Base-by-base conservation (phyloP, 2,888 invertebrate genomes). In the Nowickia ferox region DNA sequence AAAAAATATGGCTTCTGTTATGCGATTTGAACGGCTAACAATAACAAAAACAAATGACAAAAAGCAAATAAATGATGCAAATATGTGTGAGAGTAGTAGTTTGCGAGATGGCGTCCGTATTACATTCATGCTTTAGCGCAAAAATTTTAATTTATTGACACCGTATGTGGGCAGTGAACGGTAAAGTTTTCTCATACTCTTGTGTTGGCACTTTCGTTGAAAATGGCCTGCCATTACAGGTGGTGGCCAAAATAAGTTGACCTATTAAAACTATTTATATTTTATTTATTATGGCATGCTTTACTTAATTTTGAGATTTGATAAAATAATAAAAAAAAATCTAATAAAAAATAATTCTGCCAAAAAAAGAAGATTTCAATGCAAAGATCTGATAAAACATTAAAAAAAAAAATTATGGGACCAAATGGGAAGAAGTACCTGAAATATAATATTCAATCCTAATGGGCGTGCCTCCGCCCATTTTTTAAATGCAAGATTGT, bases 121-220 rank as follows among this genome's bases (percentile, higher is more conserved):
- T 77, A 65, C 59, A 69, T 82, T 78, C 61, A 79, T 82, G 69
- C 19, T 59, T 75, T 75, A 72, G 80, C 80, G 72, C n/a, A 79
- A 68, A 90, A 91, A 91, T 91, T 92, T 91, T 91, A 92, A 92
- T 92, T 92, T 92, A 92, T 92, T 92, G 92, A 92, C 92, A 90
- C 90, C 92, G 92, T 89, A 88, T 88, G 88, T 87, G 87, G 87
- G 84, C 87, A 88, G 87, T 77, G 83, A 84, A 85, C 76, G 79
- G 79, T 63, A 84, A 83, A 81, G 77, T 86, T 84, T 77, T 61
- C 78, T 82, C 63, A 78, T 61, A 22, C 75, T 75, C 61, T 61
- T 51, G n/a, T 68, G 30, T 61, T 74, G 57, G 42, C 59, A 81
- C n/a, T 51, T 74, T 17, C 4, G 8, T 44, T 42, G 44, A 68